Evolutionary conservation across 2,797 vertebrate species (phyloP), one percentile per base, ranked within the genome.

Genomic region (Okamejei kenojei): DNA sequence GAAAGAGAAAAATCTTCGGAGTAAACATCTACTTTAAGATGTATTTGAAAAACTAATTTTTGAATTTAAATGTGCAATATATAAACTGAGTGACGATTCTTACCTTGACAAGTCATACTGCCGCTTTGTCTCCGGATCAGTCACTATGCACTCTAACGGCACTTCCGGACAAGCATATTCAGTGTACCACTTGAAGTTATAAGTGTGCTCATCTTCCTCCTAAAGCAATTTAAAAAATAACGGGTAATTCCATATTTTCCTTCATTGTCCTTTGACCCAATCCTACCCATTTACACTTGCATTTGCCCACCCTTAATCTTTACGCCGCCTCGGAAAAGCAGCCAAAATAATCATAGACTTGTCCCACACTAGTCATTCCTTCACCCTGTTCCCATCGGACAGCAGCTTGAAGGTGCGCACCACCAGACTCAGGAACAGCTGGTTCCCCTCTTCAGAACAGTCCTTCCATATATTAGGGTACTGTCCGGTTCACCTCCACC

Each of bases 31-130:
- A 23, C 58, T 54, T 76, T 92, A 92, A 92, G 71, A 2, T 76
- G 11, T 1, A 76, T n/a, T 92, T 92, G 71, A 74, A 54, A 54
- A 8, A 2, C 32, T 79, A 23, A 68, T 23, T 26, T 35, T 35
- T 11, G 17, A 88, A 88, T 32, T 86, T 63, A 86, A 32, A 68
- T 68, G 35, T 45, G 21, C 82, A 54, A 54, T 80, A 91, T 15
- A 7, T 29, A 26, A 73, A 90, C 38, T 29, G 1, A 45, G 13
- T 76, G n/a, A 26, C 17, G 35, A 73, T 58, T 90, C 95, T 95
- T 95, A 99, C 99, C 98, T 98, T 94, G 98, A 99, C 29, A 99
- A 95, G 93, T 99, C 99, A 8, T 99, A 99, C 23, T 99, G 99
- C 38, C 98, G 96, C 93, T 98, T 94, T 0, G 96, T 97, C 1